Evolutionary conservation across 1,140 invertebrate genomes (phyloP).

Genomic region (Papilio polytes): DNA sequence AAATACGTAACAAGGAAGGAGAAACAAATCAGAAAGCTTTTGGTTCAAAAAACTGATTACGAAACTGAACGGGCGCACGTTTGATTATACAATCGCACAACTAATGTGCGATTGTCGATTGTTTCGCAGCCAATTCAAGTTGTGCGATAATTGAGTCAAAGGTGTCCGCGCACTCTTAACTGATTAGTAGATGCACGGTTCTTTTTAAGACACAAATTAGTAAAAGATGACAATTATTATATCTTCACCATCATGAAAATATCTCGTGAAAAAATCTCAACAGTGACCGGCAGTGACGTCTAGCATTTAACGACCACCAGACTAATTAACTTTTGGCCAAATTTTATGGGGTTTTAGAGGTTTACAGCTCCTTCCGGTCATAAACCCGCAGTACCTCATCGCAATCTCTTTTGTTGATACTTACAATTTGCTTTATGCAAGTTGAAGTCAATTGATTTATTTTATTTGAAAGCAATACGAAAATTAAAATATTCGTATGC

Average conservation of each 20-base stretch:
- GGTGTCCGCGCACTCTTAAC: too few relatives aligned
- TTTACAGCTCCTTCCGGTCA: slow-evolving; percentile 1
- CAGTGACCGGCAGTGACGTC: neutral
- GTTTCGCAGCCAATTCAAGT: too few relatives aligned
- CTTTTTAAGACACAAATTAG: neutral
- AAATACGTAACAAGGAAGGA: neutral
- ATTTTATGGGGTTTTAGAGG: slow-evolving; percentile 11
- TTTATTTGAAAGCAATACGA: neutral
- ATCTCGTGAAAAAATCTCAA: neutral
- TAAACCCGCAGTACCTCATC: neutral
- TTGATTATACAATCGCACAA: too few relatives aligned
- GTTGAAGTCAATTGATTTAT: neutral
- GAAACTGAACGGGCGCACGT: too few relatives aligned
- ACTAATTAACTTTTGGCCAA: slow-evolving; percentile 12
- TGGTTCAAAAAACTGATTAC: neutral
- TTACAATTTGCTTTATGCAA: neutral
- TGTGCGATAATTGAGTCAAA: too few relatives aligned
- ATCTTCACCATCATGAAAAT: neutral
- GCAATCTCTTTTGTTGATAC: neutral
- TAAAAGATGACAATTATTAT: neutral
- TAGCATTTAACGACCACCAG: neutral
- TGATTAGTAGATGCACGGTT: too few relatives aligned
- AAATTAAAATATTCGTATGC: too few relatives aligned
- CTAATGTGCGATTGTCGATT: too few relatives aligned
- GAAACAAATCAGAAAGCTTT: neutral